Evolutionary conservation across 2,113 vertebrate genomes (phyloP).

Genomic region (Labrus mixtus): DNA sequence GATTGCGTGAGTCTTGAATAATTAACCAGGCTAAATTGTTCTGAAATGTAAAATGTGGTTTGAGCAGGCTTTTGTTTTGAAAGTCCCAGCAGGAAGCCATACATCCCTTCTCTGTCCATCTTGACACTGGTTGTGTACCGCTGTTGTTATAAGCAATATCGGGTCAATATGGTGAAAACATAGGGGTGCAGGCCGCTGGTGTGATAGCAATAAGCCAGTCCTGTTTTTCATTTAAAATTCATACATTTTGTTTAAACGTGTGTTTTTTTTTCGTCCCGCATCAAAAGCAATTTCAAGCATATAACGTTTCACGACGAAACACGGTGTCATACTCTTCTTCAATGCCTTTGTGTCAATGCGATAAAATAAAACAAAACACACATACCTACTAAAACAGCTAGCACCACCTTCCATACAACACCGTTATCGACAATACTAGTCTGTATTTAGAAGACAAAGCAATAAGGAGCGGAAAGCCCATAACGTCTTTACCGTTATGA

Average conservation of each 20-base stretch:
- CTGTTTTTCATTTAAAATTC: not conserved
- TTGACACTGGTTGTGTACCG: not conserved
- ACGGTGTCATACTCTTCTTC: not conserved
- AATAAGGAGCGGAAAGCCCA: not conserved
- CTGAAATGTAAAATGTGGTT: too few species aligned
- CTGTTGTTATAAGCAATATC: constrained; percentile 1
- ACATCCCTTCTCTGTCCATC: accelerated
- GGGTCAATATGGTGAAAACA: constrained; percentile 48
- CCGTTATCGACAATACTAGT: not conserved
- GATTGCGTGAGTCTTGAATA: too few species aligned
- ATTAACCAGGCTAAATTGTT: too few species aligned
- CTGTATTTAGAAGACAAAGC: not conserved
- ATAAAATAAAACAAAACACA: constrained; percentile 17
- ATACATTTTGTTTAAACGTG: accelerated
- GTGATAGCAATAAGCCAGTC: not conserved
- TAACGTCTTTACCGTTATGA: constrained; percentile 2
- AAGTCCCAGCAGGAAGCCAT: not conserved
- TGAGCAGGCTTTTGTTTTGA: constrained; percentile 43
- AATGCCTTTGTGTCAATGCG: constrained; percentile 51
- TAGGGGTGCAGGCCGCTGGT: constrained; percentile 23
- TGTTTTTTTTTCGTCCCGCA: accelerated
- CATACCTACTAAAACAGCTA: not conserved
- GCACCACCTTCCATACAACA: not conserved
- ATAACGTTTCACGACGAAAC: not conserved
- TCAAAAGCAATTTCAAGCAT: too few species aligned